Conservation (phyloP, 2,113 vertebrate genomes). For the Arothron firmamentum region DNA sequence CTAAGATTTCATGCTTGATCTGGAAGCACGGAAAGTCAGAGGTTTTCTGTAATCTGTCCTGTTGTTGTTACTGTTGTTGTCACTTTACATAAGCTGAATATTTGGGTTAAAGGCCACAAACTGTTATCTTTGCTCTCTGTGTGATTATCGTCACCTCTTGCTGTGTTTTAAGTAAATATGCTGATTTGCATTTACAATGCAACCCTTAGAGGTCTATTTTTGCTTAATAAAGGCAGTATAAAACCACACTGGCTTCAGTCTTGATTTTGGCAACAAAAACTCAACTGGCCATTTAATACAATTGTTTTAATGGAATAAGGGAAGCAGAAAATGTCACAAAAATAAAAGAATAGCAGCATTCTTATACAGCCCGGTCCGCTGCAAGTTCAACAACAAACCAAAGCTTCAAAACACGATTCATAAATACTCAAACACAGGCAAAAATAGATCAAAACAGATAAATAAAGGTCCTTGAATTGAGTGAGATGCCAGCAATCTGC, state of each 20-base stretch:
- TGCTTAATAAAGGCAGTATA: slow-evolving; percentile 70
- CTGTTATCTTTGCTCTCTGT: slow-evolving; percentile 35
- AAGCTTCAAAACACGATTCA: slow-evolving; percentile 28
- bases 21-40: slow-evolving; percentile 28
- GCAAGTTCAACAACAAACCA: slow-evolving; percentile 19
- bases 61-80: slow-evolving; percentile 36
- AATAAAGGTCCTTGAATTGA: slow-evolving; percentile 7
- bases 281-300: too few species aligned
- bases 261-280: background rate
- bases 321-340: slow-evolving; percentile 14
- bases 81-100: slow-evolving; percentile 57
- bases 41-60: slow-evolving; percentile 23
- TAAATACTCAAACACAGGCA: slow-evolving; percentile 54
- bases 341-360: slow-evolving; percentile 49
- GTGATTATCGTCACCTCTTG: slow-evolving; percentile 45
- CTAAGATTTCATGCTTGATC: slow-evolving; percentile 30
- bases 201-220: slow-evolving; percentile 68
- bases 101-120: slow-evolving; percentile 37
- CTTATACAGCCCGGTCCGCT: slow-evolving; percentile 6
- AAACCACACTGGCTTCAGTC: slow-evolving; percentile 17
- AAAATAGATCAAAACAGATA: slow-evolving; percentile 16
- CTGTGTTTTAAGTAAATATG: slow-evolving; percentile 42
- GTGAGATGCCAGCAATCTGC: slow-evolving; percentile 21
- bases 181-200: slow-evolving; percentile 63
- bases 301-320: background rate